These are phyloP conservation scores for Melangyna quadrimaculata DNA, from an alignment of 2,888 invertebrate species.

Conservation along the genomic window DNA sequence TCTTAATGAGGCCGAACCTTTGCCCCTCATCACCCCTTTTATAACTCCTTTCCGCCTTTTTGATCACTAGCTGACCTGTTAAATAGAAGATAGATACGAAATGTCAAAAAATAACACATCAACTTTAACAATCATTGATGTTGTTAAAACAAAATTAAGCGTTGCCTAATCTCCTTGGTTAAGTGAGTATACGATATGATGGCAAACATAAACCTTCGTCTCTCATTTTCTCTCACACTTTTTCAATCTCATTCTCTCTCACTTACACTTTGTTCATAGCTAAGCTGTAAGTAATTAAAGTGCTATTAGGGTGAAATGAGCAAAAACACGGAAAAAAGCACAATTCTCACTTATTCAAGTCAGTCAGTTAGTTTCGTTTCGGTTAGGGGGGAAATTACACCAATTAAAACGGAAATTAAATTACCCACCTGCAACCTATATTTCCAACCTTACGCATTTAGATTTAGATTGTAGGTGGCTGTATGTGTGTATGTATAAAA, in stretches of 20 bases:
- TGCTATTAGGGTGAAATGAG: constrained; percentile 64
- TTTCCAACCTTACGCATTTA: constrained; percentile 50
- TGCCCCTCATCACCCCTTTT: neutral
- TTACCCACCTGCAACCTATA: constrained; percentile 68
- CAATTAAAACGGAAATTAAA: constrained; percentile 70
- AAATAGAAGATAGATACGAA: neutral
- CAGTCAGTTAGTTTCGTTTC: constrained; percentile 5
- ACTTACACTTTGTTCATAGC: neutral
- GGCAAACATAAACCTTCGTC: constrained; percentile 34
- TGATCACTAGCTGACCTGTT: neutral
- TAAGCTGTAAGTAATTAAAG: constrained; percentile 59
- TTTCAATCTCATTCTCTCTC: neutral
- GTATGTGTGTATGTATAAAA: too few relatives aligned
- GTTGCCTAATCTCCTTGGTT: constrained; percentile 19
- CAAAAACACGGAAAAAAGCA: constrained; percentile 50
- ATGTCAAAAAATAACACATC: constrained; percentile 29
- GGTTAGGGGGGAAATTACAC: constrained; percentile 55
- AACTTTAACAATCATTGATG: constrained; percentile 54
- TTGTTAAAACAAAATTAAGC: constrained; percentile 25
- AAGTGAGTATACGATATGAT: constrained; percentile 50
- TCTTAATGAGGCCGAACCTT: neutral
- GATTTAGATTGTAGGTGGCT: too few relatives aligned
- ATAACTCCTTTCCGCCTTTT: neutral
- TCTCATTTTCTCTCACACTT: neutral
- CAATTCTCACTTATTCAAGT: constrained; percentile 54